Evolutionary conservation across 2,797 vertebrate species (phyloP).

Genomic region (Alca torda): DNA sequence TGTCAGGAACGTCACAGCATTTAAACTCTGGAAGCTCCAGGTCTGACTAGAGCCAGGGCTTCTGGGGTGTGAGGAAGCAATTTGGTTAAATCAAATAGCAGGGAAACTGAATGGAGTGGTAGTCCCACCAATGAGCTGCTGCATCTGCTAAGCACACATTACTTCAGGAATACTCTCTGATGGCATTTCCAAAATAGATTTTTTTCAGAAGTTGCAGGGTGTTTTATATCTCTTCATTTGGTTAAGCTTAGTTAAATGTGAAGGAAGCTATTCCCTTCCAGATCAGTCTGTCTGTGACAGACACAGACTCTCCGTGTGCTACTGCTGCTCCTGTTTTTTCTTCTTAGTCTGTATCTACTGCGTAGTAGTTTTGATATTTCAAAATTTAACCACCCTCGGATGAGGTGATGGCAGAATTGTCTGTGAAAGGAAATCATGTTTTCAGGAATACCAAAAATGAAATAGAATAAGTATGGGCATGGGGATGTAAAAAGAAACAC

Average conservation of each 20-base stretch:
- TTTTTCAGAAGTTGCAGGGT: not conserved
- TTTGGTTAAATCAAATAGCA: not conserved
- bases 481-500: not conserved
- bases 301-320: not conserved
- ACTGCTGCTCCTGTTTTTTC: not conserved
- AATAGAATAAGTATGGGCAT: not conserved
- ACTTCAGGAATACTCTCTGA: not conserved
- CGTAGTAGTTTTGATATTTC: not conserved
- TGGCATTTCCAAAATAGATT: not conserved
- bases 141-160: not conserved
- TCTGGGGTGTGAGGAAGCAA: not conserved
- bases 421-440: not conserved
- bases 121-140: not conserved
- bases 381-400: not conserved
- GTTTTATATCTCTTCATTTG: not conserved
- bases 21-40: not conserved
- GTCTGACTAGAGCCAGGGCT: not conserved
- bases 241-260: not conserved
- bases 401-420: not conserved
- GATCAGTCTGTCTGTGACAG: not conserved
- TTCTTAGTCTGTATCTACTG: not conserved
- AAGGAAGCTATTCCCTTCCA: not conserved
- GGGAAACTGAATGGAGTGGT: not conserved
- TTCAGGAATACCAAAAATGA: not conserved
- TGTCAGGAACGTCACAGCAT: not conserved